A percentile compares a stretch with the other conserved stretches of the same genome.
Evolutionary conservation across 2,113 vertebrate genomes (phyloP).

Genomic region (Stomatorhinus ivindoensis): DNA sequence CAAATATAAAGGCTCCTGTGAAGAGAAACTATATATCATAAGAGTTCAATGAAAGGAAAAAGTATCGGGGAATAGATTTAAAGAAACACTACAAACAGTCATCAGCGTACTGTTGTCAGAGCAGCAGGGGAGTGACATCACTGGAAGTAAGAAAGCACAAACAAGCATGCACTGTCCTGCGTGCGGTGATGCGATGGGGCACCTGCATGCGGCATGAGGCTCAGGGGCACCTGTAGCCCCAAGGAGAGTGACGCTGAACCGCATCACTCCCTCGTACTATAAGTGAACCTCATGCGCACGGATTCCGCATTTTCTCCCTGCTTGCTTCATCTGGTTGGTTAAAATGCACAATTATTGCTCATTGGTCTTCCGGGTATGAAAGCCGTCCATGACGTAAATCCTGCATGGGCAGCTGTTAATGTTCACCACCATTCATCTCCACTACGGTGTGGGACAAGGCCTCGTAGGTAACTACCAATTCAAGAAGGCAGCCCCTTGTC

Average conservation of each 20-base stretch:
- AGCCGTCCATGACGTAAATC: not conserved
- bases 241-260: not conserved
- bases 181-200: not conserved
- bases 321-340: not conserved
- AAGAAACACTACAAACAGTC: constrained; percentile 31
- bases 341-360: not conserved
- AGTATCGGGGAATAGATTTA: constrained; percentile 22
- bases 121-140: constrained; percentile 24
- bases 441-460: not conserved
- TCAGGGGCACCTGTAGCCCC: not conserved
- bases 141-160: not conserved
- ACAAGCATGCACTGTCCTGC: not conserved
- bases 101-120: constrained; percentile 35
- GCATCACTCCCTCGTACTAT: not conserved
- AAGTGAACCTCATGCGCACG: not conserved
- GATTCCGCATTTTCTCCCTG: not conserved
- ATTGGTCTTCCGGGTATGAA: not conserved
- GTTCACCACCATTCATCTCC: not conserved
- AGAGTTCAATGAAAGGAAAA: constrained; percentile 13
- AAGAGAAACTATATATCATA: constrained; percentile 21
- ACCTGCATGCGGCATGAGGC: not conserved
- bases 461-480: not conserved
- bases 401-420: not conserved
- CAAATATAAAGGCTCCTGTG: constrained; percentile 25
- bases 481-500: not conserved